phyloP scores from a whole-genome alignment of 2,113 vertebrate genomes.

The Melozone crissalis region DNA sequence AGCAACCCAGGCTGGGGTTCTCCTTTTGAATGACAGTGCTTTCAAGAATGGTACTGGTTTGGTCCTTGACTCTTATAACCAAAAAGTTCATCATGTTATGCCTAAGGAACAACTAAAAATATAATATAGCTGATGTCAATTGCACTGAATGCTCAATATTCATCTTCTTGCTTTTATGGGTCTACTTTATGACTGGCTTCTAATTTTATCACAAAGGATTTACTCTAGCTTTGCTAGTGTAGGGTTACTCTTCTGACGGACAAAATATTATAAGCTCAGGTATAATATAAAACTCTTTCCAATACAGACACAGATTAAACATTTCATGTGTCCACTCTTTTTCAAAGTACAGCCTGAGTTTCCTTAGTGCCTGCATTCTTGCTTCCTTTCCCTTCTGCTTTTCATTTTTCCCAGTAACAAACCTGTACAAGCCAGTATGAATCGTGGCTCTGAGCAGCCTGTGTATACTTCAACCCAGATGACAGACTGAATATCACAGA shows the following conservation, averaged over 20 bases:
- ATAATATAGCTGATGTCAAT: not conserved
- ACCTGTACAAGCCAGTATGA: not conserved
- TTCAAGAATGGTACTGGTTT: not conserved
- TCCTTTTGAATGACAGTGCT: not conserved
- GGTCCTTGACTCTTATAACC: not conserved
- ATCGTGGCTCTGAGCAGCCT: not conserved
- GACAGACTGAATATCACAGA: not conserved
- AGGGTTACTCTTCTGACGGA: not conserved
- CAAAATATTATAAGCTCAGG: not conserved
- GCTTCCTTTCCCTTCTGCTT: not conserved
- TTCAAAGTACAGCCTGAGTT: not conserved
- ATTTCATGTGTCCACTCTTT: not conserved
- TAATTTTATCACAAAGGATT: not conserved
- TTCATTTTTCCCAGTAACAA: not conserved
- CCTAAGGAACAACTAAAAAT: not conserved
- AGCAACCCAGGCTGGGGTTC: rapidly evolving
- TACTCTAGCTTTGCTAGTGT: not conserved
- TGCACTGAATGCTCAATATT: not conserved
- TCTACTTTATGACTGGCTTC: not conserved
- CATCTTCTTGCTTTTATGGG: not conserved
- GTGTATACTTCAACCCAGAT: not conserved
- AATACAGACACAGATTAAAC: not conserved
- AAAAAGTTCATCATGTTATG: not conserved
- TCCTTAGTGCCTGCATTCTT: not conserved
- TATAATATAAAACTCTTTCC: not conserved